Conservation (phyloP, 2,888 invertebrate genomes). For the Eucera pruinosa region DNA sequence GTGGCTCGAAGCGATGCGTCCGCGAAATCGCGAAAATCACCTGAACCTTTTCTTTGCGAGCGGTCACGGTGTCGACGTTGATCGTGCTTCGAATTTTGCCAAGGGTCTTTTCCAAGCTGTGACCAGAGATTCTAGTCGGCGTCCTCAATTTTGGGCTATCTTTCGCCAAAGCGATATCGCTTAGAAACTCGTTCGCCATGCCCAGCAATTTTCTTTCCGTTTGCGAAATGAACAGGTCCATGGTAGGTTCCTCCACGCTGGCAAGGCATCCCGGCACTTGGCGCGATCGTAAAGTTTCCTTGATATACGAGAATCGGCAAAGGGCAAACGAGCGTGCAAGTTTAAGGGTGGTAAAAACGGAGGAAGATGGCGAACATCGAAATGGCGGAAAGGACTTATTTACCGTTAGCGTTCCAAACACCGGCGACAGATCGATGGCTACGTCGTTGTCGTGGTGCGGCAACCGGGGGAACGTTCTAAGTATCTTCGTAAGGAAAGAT, state of each 20-base stretch:
- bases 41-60: conserved; percentile 73
- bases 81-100: conserved; percentile 76
- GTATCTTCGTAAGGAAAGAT: conserved; percentile 87
- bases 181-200: conserved; percentile 76
- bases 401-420: conserved; percentile 81
- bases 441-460: conserved; percentile 88
- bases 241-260: conserved; percentile 72
- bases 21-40: too few species aligned
- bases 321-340: too few species aligned
- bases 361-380: too few species aligned
- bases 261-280: conserved; percentile 81
- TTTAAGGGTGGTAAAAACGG: too few species aligned
- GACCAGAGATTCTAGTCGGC: conserved; percentile 80
- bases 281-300: conserved; percentile 73
- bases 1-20: not conserved
- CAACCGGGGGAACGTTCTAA: conserved; percentile 87
- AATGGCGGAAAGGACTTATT: too few species aligned
- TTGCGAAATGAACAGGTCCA: conserved; percentile 77
- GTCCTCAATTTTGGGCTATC: conserved; percentile 77
- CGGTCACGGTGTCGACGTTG: conserved; percentile 62
- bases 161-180: conserved; percentile 72
- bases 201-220: conserved; percentile 79
- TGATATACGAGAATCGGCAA: too few species aligned
- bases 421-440: conserved; percentile 87
- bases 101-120: conserved; percentile 81